Evolutionary conservation across 1,140 invertebrate species (phyloP).

Genomic region (Neodiprion fabricii): DNA sequence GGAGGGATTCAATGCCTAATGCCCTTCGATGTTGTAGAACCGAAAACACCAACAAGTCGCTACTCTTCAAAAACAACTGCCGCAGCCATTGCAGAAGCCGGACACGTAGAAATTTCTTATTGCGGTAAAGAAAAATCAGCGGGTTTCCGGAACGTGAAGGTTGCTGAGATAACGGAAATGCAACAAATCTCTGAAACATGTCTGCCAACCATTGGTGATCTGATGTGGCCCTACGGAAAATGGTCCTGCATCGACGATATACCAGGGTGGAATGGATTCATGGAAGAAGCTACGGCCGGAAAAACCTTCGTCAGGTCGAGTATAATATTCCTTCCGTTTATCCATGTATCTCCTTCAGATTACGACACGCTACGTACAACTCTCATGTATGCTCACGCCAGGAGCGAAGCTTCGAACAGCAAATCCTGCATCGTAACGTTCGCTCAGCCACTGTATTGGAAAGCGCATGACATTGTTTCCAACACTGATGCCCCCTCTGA

Average conservation of each 20-base stretch:
- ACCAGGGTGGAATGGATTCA: conserved; percentile 41
- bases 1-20: conserved; percentile 34
- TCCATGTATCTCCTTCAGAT: conserved; percentile 26
- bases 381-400: conserved; percentile 2
- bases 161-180: conserved; percentile 10
- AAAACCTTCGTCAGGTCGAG: conserved; percentile 27
- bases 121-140: conserved; percentile 14
- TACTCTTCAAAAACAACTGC: conserved; percentile 11
- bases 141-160: conserved; percentile 11
- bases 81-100: conserved; percentile 7
- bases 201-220: conserved; percentile 29
- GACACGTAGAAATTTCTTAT: conserved; percentile 3
- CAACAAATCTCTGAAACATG: background rate
- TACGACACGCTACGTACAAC: conserved; percentile 21
- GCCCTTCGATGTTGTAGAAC: conserved; percentile 19
- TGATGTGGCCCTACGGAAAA: conserved; percentile 45
- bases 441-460: conserved; percentile 27
- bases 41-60: background rate
- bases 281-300: conserved; percentile 32
- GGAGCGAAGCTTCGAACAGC: conserved; percentile 10
- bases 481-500: conserved; percentile 30
- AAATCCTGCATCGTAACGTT: conserved; percentile 25
- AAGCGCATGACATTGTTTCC: conserved; percentile 29
- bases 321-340: conserved; percentile 29
- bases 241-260: conserved; percentile 26